A percentile compares a stretch with the other conserved stretches of the same genome.
phyloP scores from a whole-genome alignment of 2,888 invertebrate genomes.

The Artemia sp. region DNA sequence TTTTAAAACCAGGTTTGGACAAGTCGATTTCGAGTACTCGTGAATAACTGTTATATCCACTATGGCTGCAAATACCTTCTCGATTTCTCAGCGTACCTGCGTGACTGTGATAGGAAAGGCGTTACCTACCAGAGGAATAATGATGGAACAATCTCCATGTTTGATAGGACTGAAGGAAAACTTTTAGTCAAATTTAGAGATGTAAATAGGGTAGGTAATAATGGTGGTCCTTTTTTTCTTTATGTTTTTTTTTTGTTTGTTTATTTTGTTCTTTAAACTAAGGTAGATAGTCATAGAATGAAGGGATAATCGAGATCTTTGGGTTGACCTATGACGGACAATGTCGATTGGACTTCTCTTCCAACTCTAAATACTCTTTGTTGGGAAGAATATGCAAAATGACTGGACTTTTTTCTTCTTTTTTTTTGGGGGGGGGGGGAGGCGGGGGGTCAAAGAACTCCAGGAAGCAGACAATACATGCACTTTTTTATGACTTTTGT shows the following conservation, averaged over 20 bases:
- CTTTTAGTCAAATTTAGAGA: conserved; percentile 55
- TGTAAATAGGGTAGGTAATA: conserved; percentile 43
- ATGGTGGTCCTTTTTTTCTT: neutral
- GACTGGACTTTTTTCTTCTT: too few species aligned
- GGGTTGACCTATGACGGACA: too few species aligned
- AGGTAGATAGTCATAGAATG: too few species aligned
- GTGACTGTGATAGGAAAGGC: conserved; percentile 44
- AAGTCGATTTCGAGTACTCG: conserved; percentile 44
- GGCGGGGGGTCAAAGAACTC: too few species aligned
- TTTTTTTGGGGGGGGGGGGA: too few species aligned
- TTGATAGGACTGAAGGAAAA: conserved; percentile 45
- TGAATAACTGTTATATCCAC: conserved; percentile 50
- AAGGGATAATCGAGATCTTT: too few species aligned
- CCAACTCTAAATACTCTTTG: too few species aligned
- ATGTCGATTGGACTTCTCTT: too few species aligned
- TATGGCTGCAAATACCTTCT: conserved; percentile 52
- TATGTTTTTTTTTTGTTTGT: neutral
- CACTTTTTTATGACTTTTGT: too few species aligned
- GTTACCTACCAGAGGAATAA: conserved; percentile 51
- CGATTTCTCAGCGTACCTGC: conserved; percentile 50
- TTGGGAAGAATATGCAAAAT: too few species aligned
- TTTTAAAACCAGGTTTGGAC: conserved; percentile 39
- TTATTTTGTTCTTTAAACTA: too few species aligned
- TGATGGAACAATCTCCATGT: conserved; percentile 53
- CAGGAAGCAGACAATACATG: too few species aligned